Percentiles rank a stretch among this genome's conserved stretches.
phyloP scores from a whole-genome alignment of 2,797 vertebrate genomes.

The Florisuga fusca region DNA sequence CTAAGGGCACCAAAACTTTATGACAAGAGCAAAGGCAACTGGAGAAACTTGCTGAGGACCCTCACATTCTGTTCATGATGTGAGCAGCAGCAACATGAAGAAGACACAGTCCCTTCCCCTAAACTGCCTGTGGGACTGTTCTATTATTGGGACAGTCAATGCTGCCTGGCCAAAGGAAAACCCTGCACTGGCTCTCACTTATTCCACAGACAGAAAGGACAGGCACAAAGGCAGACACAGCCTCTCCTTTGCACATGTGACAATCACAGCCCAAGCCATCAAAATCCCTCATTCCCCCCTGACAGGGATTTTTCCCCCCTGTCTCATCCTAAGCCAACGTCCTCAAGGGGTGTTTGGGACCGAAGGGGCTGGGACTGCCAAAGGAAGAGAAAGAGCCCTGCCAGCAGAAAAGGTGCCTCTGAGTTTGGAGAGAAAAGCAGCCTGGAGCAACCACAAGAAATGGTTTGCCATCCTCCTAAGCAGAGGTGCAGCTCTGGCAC shows the following conservation, averaged over 20 bases:
- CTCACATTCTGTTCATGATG: neutral
- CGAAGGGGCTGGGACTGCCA: neutral
- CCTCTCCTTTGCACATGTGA: constrained; percentile 36
- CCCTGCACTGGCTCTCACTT: neutral
- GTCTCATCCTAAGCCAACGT: constrained; percentile 29
- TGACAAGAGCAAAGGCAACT: neutral
- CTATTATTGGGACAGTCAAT: neutral
- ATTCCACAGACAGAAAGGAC: constrained; percentile 39
- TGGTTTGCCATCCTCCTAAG: neutral
- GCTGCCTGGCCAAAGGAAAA: constrained; percentile 37
- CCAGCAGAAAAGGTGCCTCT: neutral
- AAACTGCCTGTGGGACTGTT: neutral
- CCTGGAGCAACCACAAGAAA: neutral
- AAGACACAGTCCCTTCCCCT: constrained; percentile 4
- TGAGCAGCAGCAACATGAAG: neutral
- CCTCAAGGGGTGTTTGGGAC: neutral
- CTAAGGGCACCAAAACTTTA: neutral
- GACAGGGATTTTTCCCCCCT: constrained; percentile 36
- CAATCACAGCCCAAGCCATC: neutral
- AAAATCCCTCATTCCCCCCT: constrained; percentile 39
- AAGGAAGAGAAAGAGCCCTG: constrained; percentile 31
- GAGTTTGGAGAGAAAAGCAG: neutral
- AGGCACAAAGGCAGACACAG: constrained; percentile 54
- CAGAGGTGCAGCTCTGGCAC: neutral
- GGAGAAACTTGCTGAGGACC: neutral